phyloP scores from a whole-genome alignment of 2,888 invertebrate species.

The Hypercompe scribonia region DNA sequence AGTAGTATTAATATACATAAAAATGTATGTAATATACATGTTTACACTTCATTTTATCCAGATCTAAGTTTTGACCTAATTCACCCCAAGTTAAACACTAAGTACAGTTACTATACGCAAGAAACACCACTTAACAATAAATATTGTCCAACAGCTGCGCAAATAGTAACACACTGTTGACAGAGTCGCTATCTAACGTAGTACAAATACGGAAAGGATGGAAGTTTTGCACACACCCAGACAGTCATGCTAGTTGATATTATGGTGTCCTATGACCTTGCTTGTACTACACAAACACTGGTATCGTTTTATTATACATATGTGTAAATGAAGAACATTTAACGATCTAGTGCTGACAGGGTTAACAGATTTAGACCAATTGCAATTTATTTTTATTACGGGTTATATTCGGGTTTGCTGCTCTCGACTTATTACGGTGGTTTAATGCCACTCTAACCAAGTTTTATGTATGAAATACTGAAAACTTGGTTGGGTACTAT shows the following conservation, averaged over 20 bases:
- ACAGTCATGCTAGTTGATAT: background rate
- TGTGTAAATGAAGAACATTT: background rate
- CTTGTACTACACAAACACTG: background rate
- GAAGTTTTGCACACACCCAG: constrained; percentile 18
- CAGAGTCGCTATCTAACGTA: constrained; percentile 23
- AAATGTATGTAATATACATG: background rate
- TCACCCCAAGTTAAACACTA: background rate
- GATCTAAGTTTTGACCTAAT: background rate
- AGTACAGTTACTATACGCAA: too few species aligned
- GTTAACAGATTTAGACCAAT: background rate
- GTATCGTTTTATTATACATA: background rate
- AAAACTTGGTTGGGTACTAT: too few species aligned
- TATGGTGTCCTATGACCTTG: constrained; percentile 1
- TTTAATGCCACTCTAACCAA: too few species aligned
- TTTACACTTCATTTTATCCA: background rate
- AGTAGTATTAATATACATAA: background rate
- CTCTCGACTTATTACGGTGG: too few species aligned
- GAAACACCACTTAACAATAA: background rate
- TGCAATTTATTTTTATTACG: background rate
- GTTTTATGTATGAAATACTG: background rate
- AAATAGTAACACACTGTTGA: constrained; percentile 14
- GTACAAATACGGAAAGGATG: constrained; percentile 25
- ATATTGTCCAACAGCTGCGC: constrained; percentile 11
- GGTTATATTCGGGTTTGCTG: background rate
- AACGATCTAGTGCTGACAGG: background rate